Evolutionary conservation across 2,797 vertebrate species (phyloP).

Genomic region (Fratercula arctica): DNA sequence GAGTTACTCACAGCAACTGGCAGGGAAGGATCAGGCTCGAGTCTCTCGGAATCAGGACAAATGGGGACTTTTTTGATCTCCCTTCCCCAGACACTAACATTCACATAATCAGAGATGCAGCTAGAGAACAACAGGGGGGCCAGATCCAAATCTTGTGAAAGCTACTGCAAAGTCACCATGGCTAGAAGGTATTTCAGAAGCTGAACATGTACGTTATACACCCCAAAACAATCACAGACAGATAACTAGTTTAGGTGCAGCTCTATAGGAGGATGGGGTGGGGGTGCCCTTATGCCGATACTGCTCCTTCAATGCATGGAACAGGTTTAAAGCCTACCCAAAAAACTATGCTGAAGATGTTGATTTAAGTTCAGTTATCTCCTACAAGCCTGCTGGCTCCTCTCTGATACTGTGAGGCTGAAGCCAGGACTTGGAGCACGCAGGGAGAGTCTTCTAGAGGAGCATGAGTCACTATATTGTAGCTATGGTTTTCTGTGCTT

Average conservation of each 20-base stretch:
- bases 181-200: background rate
- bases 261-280: background rate
- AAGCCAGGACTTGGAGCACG: background rate
- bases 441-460: background rate
- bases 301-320: background rate
- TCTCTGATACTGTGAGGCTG: background rate
- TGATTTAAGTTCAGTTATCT: background rate
- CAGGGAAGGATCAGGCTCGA: background rate
- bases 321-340: background rate
- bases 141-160: background rate
- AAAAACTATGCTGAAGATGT: background rate
- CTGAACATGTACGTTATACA: background rate
- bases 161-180: background rate
- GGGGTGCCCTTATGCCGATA: background rate
- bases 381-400: background rate
- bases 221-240: background rate
- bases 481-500: background rate
- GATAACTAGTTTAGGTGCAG: background rate
- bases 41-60: background rate
- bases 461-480: background rate
- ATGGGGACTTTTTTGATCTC: background rate
- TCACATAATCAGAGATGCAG: background rate
- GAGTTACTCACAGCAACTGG: accelerated
- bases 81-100: background rate
- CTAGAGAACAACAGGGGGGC: background rate